Conservation (phyloP, 2,888 invertebrate species). For the Rotaria sp. region DNA sequence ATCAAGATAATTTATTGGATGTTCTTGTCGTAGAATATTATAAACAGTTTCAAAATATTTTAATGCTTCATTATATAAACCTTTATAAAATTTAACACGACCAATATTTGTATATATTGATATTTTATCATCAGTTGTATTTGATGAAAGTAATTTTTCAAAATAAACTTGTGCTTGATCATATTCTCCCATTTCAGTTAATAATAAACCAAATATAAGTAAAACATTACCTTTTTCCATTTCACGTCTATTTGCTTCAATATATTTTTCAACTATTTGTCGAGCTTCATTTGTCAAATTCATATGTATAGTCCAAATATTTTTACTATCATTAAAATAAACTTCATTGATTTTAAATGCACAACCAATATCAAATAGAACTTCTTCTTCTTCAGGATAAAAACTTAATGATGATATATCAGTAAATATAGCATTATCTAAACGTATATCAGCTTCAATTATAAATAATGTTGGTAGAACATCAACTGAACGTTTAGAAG, state of each 20-base stretch:
- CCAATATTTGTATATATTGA: not conserved
- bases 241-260: not conserved
- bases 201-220: not conserved
- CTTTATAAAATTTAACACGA: not conserved
- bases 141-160: not conserved
- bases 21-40: not conserved
- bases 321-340: not conserved
- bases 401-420: not conserved
- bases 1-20: not conserved
- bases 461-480: not conserved
- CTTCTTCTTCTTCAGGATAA: not conserved
- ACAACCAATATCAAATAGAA: not conserved
- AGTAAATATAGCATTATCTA: not conserved
- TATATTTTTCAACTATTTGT: not conserved
- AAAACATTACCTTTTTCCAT: not conserved
- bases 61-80: not conserved
- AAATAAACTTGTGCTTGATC: not conserved
- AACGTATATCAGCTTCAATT: not conserved
- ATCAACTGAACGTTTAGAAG: not conserved
- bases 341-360: not conserved
- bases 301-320: not conserved
- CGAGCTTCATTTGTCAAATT: not conserved
- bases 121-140: not conserved
- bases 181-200: not conserved
- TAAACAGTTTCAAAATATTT: not conserved